phyloP scores from a whole-genome alignment of 2,888 invertebrate genomes.

The Mimumesa dahlbomi region DNA sequence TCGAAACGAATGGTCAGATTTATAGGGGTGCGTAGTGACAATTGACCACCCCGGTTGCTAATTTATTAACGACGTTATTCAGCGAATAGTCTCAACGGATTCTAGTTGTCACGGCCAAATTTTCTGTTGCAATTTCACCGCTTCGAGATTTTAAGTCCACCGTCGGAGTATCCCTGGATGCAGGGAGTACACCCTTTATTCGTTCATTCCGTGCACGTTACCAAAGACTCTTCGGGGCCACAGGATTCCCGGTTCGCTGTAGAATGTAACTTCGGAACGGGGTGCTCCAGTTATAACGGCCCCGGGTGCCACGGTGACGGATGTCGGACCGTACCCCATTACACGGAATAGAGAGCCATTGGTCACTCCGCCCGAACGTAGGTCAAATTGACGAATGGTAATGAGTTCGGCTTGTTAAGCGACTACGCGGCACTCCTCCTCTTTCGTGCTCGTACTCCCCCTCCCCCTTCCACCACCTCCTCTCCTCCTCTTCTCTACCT shows the following conservation, averaged over 20 bases:
- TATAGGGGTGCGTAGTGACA: too few species aligned
- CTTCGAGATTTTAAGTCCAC: too few species aligned
- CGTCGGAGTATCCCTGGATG: too few species aligned
- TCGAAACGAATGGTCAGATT: constrained; percentile 79
- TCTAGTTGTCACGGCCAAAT: too few species aligned
- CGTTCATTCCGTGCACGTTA: not conserved
- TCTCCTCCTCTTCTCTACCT: not conserved
- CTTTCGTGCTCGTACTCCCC: constrained; percentile 23
- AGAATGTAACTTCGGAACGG: constrained; percentile 38
- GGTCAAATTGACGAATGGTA: constrained; percentile 81
- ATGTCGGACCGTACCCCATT: constrained; percentile 79
- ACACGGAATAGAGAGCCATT: constrained; percentile 80
- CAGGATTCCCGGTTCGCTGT: constrained; percentile 43
- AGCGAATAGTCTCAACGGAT: too few species aligned
- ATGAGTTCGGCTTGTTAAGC: constrained; percentile 80
- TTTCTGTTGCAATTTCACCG: too few species aligned
- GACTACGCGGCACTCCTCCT: constrained; percentile 68
- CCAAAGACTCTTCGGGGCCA: not conserved
- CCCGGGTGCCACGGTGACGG: constrained; percentile 76
- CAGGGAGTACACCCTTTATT: too few species aligned
- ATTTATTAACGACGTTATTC: too few species aligned
- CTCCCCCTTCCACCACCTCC: constrained; percentile 8
- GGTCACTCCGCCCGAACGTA: constrained; percentile 79
- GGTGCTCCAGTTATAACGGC: constrained; percentile 72
- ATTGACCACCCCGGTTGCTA: too few species aligned